Evolutionary conservation across 2,888 invertebrate species (phyloP).

Genomic region (Amorpha juglandis): DNA sequence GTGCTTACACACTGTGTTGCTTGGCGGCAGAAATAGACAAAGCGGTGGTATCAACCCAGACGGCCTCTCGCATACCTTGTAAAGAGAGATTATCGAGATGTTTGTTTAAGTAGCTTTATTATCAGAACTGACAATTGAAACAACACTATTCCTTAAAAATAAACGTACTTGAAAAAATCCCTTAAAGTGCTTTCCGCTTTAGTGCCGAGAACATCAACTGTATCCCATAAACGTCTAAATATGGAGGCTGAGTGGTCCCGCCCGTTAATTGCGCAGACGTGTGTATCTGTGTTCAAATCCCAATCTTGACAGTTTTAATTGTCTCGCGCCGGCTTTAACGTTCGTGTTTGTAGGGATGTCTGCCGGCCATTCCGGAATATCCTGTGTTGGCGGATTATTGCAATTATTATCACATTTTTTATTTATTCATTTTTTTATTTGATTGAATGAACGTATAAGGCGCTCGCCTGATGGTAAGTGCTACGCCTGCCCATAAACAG

Average conservation of each 20-base stretch:
- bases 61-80: no score
- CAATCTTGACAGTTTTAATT: constrained; percentile 63
- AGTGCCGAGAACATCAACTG: constrained; percentile 35
- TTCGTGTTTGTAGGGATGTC: constrained; percentile 25
- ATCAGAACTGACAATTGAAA: constrained; percentile 3
- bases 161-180: constrained; percentile 22
- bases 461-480: no score
- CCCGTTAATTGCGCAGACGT: constrained; percentile 56
- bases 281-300: constrained; percentile 44
- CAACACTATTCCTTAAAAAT: constrained; percentile 7
- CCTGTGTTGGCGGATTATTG: background rate
- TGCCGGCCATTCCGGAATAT: background rate
- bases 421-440: no score
- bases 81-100: no score
- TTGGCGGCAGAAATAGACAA: no score
- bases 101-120: background rate
- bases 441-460: no score
- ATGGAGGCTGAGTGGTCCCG: constrained; percentile 49
- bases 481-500: no score
- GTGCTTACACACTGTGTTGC: no score
- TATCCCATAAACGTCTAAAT: constrained; percentile 62
- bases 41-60: no score
- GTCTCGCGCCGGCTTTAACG: constrained; percentile 44
- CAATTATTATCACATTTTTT: background rate
- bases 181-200: constrained; percentile 33